Base-by-base conservation (phyloP, 2,888 invertebrate species). In the Nycteola revayana region DNA sequence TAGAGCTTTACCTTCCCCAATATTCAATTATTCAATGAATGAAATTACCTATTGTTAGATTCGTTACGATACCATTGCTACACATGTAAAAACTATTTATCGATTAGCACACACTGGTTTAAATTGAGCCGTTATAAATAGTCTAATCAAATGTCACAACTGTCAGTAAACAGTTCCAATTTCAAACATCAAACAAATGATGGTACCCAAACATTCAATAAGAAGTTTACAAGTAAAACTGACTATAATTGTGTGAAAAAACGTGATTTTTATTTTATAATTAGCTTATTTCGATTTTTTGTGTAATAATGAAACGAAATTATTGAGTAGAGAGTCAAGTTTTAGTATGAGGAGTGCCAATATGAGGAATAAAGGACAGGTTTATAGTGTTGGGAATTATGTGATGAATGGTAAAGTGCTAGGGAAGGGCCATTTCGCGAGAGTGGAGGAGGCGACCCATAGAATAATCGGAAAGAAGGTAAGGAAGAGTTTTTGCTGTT, bases 401-500 rank as follows among this genome's bases (percentile, higher is more conserved):
- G 85, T 90, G 60, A 91, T 94, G 90, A 93, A 92, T 36, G 93
- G 93, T 39, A 90, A 90, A 57, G 84, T 91, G 37, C 84, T 94
- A 36, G 94, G 94, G 25, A 94, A 93, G 75, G 94, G 94, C 42
- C 94, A 93, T 76, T 94, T 94, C 71, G 94, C 94, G 10, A 89
- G 91, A 56, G 94, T 94, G 27, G 93, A 94, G 68, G 92, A 94
- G 69, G 94, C 94, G 7, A 90, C 91, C 18, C 94, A 94, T 71
- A 90, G 89, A 44, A 73, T 93, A 34, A 90, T 94, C 31, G 91
- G 92, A 52, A 90, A 91, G 60, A 93, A 93, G 92, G 94, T 94
- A 69, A 65, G n/a, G n/a, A n/a, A n/a, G n/a, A n/a, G n/a, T n/a
- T n/a, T n/a, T n/a, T n/a, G n/a, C n/a, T n/a, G n/a, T n/a, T n/a